Evolutionary conservation across 2,888 invertebrate genomes (phyloP).

Genomic region (Ectropis crepuscularia): DNA sequence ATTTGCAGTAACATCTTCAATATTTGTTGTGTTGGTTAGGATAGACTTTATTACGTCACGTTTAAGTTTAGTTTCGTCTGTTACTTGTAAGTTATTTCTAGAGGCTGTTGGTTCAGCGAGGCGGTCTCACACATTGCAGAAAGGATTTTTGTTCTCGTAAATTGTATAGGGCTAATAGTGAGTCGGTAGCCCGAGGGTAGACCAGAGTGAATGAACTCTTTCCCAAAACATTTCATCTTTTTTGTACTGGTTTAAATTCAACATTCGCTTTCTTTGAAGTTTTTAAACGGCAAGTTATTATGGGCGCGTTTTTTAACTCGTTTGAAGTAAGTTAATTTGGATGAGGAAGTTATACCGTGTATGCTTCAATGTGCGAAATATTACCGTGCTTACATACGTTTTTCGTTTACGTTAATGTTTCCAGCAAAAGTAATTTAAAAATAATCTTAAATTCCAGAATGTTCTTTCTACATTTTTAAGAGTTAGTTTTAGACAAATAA

Average conservation of each 20-base stretch:
- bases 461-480: no score
- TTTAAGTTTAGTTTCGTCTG: conserved; percentile 29
- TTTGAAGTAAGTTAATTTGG: conserved; percentile 38
- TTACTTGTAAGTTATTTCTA: conserved; percentile 27
- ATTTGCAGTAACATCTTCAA: conserved; percentile 44
- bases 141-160: conserved; percentile 65
- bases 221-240: conserved; percentile 47
- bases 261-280: conserved; percentile 59
- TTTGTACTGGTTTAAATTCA: conserved; percentile 45
- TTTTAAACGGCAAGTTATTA: conserved; percentile 43
- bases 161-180: conserved; percentile 66
- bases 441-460: no score
- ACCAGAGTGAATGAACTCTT: conserved; percentile 64
- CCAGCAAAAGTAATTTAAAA: background rate
- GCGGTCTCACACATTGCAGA: conserved; percentile 73
- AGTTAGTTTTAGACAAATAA: no score
- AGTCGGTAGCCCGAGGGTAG: conserved; percentile 60
- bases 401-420: background rate
- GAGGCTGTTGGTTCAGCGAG: conserved; percentile 44
- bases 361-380: conserved; percentile 28
- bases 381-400: conserved; percentile 3
- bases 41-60: conserved; percentile 18
- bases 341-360: conserved; percentile 38
- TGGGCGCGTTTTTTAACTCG: conserved; percentile 37
- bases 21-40: conserved; percentile 22